phyloP scores from a whole-genome alignment of 2,888 invertebrate genomes.

The Polia nebulosa region DNA sequence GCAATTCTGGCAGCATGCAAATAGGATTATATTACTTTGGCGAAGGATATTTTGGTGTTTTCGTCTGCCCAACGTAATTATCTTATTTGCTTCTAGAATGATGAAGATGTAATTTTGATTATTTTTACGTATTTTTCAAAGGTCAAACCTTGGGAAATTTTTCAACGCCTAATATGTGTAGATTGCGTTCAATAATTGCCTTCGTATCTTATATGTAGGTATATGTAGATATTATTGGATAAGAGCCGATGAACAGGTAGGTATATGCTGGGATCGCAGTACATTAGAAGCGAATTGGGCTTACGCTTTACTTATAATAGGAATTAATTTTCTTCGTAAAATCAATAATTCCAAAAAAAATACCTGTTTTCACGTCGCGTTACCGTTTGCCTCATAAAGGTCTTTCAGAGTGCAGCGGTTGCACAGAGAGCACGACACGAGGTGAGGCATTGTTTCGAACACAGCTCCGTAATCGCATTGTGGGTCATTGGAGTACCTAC shows the following conservation, averaged over 20 bases:
- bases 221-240: not conserved
- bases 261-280: not conserved
- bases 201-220: not conserved
- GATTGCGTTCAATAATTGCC: not conserved
- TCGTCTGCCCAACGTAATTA: conserved; percentile 53
- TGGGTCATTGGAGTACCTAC: too few relatives aligned
- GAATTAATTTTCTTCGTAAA: not conserved
- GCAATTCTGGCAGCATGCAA: conserved; percentile 73
- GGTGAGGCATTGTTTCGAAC: too few relatives aligned
- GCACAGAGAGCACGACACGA: too few relatives aligned
- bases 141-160: conserved; percentile 25
- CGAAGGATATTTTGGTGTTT: conserved; percentile 68
- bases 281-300: not conserved
- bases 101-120: conserved; percentile 46
- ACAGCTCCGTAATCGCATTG: too few relatives aligned
- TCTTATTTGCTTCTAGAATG: conserved; percentile 52
- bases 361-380: too few relatives aligned
- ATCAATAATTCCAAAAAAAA: not conserved
- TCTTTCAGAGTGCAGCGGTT: too few relatives aligned
- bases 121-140: conserved; percentile 21
- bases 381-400: too few relatives aligned
- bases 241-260: not conserved
- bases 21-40: conserved; percentile 78
- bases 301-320: not conserved
- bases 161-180: conserved; percentile 4